phyloP scores from a whole-genome alignment of 92 coral and sea anemone species.

The Epizoanthus illoricatus region DNA sequence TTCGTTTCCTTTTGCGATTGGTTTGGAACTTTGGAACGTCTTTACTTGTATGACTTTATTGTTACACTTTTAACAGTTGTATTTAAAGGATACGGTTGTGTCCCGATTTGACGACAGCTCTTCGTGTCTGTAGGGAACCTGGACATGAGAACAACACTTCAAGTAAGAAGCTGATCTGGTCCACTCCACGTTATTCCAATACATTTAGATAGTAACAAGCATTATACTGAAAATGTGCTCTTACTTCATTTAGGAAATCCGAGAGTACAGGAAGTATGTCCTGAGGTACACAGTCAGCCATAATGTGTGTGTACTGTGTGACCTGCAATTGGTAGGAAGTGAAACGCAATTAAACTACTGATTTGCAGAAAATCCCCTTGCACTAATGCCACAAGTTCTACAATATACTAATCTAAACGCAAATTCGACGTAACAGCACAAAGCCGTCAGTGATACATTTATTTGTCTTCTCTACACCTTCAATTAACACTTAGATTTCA shows the following conservation, averaged over 20 bases:
- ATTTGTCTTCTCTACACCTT: too few relatives aligned
- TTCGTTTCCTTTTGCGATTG: not conserved
- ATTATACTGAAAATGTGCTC: not conserved
- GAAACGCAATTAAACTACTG: not conserved
- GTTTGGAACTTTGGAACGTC: not conserved
- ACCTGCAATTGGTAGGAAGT: constrained; percentile 51
- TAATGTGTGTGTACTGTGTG: constrained; percentile 88
- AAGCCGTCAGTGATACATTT: too few relatives aligned
- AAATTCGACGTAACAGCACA: too few relatives aligned
- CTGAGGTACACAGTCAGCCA: constrained; percentile 97
- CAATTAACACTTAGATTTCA: too few relatives aligned
- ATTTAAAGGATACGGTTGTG: constrained; percentile 59
- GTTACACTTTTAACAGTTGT: not conserved
- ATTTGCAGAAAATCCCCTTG: too few relatives aligned
- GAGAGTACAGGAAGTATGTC: constrained; percentile 68
- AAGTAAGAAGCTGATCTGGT: not conserved
- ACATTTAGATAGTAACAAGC: not conserved
- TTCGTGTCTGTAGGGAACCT: constrained; percentile 67
- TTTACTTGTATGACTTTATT: not conserved
- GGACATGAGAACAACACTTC: not conserved
- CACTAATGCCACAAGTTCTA: too few relatives aligned
- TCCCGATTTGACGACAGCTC: constrained; percentile 40
- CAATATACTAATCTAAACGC: too few relatives aligned
- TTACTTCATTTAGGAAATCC: constrained; percentile 70
- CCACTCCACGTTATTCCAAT: not conserved